phyloP scores from a whole-genome alignment of 2,888 invertebrate species.

The Rhamnusium bicolor region DNA sequence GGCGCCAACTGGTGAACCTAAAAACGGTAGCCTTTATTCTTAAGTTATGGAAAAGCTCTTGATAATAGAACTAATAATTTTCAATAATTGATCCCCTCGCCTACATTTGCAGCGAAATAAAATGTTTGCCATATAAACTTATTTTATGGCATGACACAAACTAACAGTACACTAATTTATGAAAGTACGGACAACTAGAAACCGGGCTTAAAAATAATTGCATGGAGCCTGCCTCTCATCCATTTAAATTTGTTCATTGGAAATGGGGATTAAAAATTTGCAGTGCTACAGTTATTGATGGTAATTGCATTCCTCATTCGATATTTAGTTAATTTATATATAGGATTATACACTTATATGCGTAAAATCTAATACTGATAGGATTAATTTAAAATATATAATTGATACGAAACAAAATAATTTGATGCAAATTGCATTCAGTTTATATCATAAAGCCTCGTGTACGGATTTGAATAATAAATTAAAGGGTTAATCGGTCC shows the following conservation, averaged over 20 bases:
- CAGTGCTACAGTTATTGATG: conserved; percentile 18
- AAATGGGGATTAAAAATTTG: conserved; percentile 18
- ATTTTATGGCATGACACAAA: background rate
- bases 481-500: conserved; percentile 60
- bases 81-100: too few relatives aligned
- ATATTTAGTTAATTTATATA: conserved; percentile 36
- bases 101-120: too few relatives aligned
- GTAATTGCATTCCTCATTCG: conserved; percentile 29
- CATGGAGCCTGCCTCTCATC: background rate
- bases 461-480: conserved; percentile 60
- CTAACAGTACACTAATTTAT: conserved; percentile 4
- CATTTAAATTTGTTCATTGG: conserved; percentile 13
- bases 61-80: too few relatives aligned
- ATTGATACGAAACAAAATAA: conserved; percentile 59
- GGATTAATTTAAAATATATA: conserved; percentile 56
- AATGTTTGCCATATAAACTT: too few relatives aligned
- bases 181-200: background rate
- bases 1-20: too few relatives aligned
- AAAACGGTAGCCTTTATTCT: too few relatives aligned
- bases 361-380: conserved; percentile 29
- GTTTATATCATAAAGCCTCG: conserved; percentile 55
- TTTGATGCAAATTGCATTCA: conserved; percentile 58
- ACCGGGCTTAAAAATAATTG: conserved; percentile 7
- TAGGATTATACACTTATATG: conserved; percentile 35
- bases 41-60: too few relatives aligned